phyloP scores from a whole-genome alignment of 2,113 vertebrate species.

The Hippocampus comes region DNA sequence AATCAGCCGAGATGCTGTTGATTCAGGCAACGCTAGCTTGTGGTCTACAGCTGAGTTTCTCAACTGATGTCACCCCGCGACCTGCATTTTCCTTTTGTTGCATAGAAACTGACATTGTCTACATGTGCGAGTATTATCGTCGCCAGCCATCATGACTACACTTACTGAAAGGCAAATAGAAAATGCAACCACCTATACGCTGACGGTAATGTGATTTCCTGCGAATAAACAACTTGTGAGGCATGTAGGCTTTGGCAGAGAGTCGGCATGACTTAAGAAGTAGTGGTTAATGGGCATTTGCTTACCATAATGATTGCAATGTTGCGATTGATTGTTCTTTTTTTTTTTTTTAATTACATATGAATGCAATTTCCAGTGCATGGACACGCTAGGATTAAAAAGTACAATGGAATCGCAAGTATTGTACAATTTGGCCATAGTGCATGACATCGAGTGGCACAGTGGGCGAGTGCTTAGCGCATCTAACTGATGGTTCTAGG shows the following conservation, averaged over 20 bases:
- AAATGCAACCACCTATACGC: neutral
- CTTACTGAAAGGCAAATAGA: neutral
- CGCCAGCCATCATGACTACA: slow-evolving; percentile 10
- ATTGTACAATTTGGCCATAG: too few relatives aligned
- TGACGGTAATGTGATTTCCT: neutral
- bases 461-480: too few relatives aligned
- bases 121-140: slow-evolving; percentile 7
- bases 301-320: neutral
- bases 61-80: too few relatives aligned
- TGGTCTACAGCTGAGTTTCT: neutral
- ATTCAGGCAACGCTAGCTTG: neutral
- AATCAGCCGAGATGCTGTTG: neutral
- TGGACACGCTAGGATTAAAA: neutral
- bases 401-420: neutral
- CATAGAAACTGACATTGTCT: neutral
- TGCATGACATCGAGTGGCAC: neutral
- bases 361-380: neutral
- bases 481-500: too few relatives aligned
- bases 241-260: neutral
- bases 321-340: neutral
- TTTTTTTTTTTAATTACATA: neutral
- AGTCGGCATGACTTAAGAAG: neutral
- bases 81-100: too few relatives aligned
- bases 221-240: slow-evolving; percentile 5
- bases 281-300: neutral